Evolutionary conservation across 2,113 vertebrate species (phyloP), one percentile per base, ranked within the genome.

Genomic region (Cairina moschata): DNA sequence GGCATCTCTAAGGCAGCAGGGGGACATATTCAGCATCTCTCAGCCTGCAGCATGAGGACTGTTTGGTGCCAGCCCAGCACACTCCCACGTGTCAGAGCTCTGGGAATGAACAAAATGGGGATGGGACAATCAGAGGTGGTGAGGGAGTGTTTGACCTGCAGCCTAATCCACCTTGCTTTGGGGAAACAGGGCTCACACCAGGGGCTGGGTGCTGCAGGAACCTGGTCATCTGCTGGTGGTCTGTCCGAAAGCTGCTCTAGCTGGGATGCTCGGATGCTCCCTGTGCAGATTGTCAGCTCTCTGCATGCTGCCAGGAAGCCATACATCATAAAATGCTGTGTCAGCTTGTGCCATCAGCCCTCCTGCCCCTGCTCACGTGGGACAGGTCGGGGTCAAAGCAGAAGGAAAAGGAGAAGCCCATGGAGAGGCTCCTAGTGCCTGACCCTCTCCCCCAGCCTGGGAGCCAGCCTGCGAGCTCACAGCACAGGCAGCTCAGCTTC

Each of bases 101-200:
- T 66, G 75, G 82, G 44, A 79, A 52, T 2, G 20, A 44, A 38
- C 38, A 56, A 4, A 82, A 34, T 0, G 13, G 34, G 38, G 29
- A 15, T 54, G 75, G 32, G 17, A 36, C 10, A 56, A 32, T 15
- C 34, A 25, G 69, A 63, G n/a, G n/a, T 52, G 90, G 52, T 56
- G 34, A 71, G 8, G 14, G n/a, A 52, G 0, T 0, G 6, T 9
- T 26, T 0, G 2, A 11, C 18, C 63, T 36, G 31, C 74, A 84
- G 63, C 62, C 29, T 0, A 0, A 36, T 78, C 38, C n/a, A 42
- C 46, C 6, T 71, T 8, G 0, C 9, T 32, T 5, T 55, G n/a
- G 34, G 26, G 36, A 79, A 85, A 26, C 50, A 82, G 67, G 22
- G 14, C 31, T 34, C 40, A 13, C 63, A 48, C 34, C 6, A 7